Evolutionary conservation across 1,140 invertebrate species (phyloP).

Genomic region (Drosophila mayri): DNA sequence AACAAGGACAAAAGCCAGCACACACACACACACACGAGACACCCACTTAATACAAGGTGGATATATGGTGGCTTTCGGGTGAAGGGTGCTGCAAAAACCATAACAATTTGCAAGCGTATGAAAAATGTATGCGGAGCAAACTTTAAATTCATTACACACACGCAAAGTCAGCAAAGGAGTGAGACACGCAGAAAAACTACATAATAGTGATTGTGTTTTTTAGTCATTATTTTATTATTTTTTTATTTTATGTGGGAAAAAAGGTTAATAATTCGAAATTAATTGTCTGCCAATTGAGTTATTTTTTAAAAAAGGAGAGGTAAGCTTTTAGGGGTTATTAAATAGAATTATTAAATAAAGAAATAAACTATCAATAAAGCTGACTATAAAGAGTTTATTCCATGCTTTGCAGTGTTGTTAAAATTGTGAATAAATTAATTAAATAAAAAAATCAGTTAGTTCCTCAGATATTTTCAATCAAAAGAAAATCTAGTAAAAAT

Average conservation of each 20-base stretch:
- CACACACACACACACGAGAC: conserved; percentile 26
- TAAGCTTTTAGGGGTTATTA: background rate
- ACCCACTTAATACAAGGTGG: conserved; percentile 73
- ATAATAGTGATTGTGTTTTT: background rate
- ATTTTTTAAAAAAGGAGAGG: background rate
- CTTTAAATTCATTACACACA: conserved; percentile 83
- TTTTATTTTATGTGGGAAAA: no score
- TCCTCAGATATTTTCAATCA: background rate
- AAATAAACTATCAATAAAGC: background rate
- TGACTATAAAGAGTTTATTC: background rate
- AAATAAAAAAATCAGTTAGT: background rate
- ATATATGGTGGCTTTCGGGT: conserved; percentile 4
- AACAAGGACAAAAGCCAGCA: conserved; percentile 67
- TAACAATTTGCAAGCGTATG: conserved; percentile 79
- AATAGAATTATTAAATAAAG: background rate
- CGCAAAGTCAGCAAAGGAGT: conserved; percentile 58
- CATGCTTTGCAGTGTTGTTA: background rate
- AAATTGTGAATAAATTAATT: background rate
- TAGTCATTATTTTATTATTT: background rate
- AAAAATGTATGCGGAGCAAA: conserved; percentile 79
- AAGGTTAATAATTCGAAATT: background rate
- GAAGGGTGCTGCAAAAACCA: conserved; percentile 45
- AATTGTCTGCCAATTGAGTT: background rate
- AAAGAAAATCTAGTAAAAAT: background rate
- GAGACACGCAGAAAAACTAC: background rate